These are phyloP conservation scores for Syritta pipiens DNA, from an alignment of 2,888 invertebrate species.

Conservation along the genomic window DNA sequence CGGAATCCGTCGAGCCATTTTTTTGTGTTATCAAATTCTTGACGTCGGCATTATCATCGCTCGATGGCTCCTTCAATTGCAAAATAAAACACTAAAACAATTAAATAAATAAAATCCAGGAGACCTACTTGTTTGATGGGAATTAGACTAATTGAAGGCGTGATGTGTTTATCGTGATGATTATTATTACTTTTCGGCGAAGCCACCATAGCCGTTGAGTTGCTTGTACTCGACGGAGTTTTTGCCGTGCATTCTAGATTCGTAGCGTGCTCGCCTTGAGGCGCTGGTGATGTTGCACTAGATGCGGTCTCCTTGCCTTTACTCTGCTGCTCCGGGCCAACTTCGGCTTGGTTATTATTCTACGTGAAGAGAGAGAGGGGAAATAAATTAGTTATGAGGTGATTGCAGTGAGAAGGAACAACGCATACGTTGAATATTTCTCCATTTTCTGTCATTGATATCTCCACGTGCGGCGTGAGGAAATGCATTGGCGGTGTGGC, in stretches of 20 bases:
- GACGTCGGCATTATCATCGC: slow-evolving; percentile 70
- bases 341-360: slow-evolving; percentile 49
- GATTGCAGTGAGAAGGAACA: neutral
- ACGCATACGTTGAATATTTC: slow-evolving; percentile 80
- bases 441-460: slow-evolving; percentile 91
- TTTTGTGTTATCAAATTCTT: slow-evolving; percentile 56
- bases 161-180: slow-evolving; percentile 82
- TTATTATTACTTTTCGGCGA: slow-evolving; percentile 74
- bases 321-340: slow-evolving; percentile 23
- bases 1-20: slow-evolving; percentile 76
- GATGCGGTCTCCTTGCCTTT: slow-evolving; percentile 58
- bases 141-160: slow-evolving; percentile 91
- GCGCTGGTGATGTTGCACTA: slow-evolving; percentile 82
- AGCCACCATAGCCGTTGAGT: slow-evolving; percentile 67
- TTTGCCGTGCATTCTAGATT: slow-evolving; percentile 76
- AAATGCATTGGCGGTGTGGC: slow-evolving; percentile 95
- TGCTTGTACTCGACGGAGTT: slow-evolving; percentile 75
- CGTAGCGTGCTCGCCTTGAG: slow-evolving; percentile 77
- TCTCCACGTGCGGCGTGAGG: slow-evolving; percentile 93
- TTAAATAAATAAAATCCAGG: neutral
- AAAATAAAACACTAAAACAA: slow-evolving; percentile 20
- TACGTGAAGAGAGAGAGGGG: neutral
- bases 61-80: slow-evolving; percentile 73
- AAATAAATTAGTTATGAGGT: slow-evolving; percentile 13
- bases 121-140: slow-evolving; percentile 87